Evolutionary conservation across 2,888 invertebrate species (phyloP), one percentile per base, ranked within the genome.

Genomic region (Branchellion lobata): DNA sequence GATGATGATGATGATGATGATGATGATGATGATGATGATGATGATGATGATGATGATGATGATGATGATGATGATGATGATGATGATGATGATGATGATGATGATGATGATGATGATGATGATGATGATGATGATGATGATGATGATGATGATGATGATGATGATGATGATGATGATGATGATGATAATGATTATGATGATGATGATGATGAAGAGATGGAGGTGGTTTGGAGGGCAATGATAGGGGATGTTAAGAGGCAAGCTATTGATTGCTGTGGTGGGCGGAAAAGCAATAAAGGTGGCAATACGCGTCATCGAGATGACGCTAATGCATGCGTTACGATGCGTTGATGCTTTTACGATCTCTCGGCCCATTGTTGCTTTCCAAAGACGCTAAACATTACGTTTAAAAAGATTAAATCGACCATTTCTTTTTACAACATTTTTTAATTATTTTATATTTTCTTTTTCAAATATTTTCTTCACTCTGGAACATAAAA

Each of bases 81-180:
- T 21, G 51, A 51, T 51, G 21, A 51, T n/a, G n/a, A n/a, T n/a
- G 27, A 3, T 47, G 75, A 40, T 75, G 8, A 3, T 24, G 33
- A 40, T 8, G 61, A 5, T 57, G 24, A 5, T 57, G 21, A n/a
- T 24, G 5, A 14, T 40, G 8, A 74, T 61, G 0, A 31, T 77
- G 77, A 77, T 61, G 33, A 1, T 77, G 78, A 47, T 47, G 78
- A 78, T 71, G 78, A 78, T 71, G 69, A 51, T 71, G 71, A 51
- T 47, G 78, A 71, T 47, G 71, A 71, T 21, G 78, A 78, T 31
- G 78, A 71, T 71, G 71, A 78, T 78, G 51, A 31, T 71, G 78
- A 71, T 71, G 31, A 73, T 69, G 71, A 77, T 61, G 61, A 61
- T 77, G 77, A 65, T 24, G 33, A 61, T 0, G 11, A 51, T 33